Base-by-base conservation (phyloP, 2,888 invertebrate species). In the Chrysolina oricalcia region DNA sequence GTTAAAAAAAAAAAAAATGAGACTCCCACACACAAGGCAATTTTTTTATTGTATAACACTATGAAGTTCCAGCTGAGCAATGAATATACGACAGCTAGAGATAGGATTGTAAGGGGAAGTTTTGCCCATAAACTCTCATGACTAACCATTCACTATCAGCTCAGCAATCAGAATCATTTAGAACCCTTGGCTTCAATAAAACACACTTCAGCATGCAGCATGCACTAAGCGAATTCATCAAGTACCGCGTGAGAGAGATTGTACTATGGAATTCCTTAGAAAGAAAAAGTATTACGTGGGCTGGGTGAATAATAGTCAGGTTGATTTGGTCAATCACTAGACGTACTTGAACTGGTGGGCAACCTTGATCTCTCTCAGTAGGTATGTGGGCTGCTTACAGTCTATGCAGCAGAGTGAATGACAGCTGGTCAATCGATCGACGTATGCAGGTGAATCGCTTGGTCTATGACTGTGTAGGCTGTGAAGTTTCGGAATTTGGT, bases 211-310 rank as follows among this genome's bases (percentile, higher is more conserved):
- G 35, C 35, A 35, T 35, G 35, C 35, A 35, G 35, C 35, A 8
- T 35, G 35, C 35, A 35, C 35, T 35, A 8, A 35, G 35, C 8
- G 35, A 35, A 43, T 43, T 9, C 15, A 43, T 43, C 43, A 21
- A 53, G 53, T 53, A 53, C 21, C 53, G 53, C 53, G 21, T 53
- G 21, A 53, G 53, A 53, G 21, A 53, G 53, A 53, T 53, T 19
- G 46, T 59, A 59, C 59, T 27, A 23, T n/a, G 23, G 23, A 59
- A 59, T 59, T 59, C 59, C 59, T 59, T 59, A 27, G 59, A 59
- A 59, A 59, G 59, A 59, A 59, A 59, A 27, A 59, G 59, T 59
- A 53, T 53, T 21, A 59, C 59, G 59, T 59, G 59, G 59, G 59
- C 59, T 59, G 35, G 9, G 35, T 59, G 27, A 59, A 59, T 59